Base-by-base conservation (phyloP, 1,140 invertebrate species). In the Polypedilum pembai region DNA sequence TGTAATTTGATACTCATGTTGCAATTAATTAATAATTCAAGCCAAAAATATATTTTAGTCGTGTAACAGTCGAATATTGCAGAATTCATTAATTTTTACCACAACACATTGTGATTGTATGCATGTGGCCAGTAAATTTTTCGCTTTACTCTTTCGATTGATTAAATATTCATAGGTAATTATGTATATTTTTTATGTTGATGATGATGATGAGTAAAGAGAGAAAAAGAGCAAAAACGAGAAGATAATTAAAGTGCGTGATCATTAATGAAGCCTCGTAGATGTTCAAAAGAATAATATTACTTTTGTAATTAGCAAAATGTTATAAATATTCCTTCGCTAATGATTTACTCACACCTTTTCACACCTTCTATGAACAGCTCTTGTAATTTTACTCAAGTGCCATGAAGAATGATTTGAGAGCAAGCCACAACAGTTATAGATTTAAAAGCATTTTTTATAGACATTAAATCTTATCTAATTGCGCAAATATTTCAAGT, bases 151-250 rank as follows among this genome's bases (percentile, higher is more conserved):
- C 24, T 33, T 33, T 33, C 24, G 12, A 56, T 56, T n/a, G 45
- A 56, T 56, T 56, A 56, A 56, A 56, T 56, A 56, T 56, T 56
- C 45, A 56, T 56, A 56, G 15, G 45, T 56, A 56, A 56, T 56
- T 56, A 56, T 56, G 45, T n/a, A n/a, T n/a, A n/a, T n/a, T n/a
- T n/a, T n/a, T n/a, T n/a, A 56, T 56, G 12, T 4, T 56, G 45
- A n/a, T 56, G 12, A n/a, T n/a, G 45, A 56, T 56, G 24, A 33
- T 33, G 24, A 33, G 24, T n/a, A n/a, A n/a, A 33, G 24, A 33
- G 24, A 3, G 24, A 33, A 5, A 33, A 33, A 33, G 24, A 33
- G n/a, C n/a, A n/a, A n/a, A n/a, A n/a, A 45, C 8, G 41, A 56
- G 15, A 56, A 56, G 45, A 56, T 56, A 56, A 56, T 56, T 56